Evolutionary conservation across 2,113 vertebrate genomes (phyloP), one percentile per base, ranked within the genome.

Genomic region (Neoarius graeffei): DNA sequence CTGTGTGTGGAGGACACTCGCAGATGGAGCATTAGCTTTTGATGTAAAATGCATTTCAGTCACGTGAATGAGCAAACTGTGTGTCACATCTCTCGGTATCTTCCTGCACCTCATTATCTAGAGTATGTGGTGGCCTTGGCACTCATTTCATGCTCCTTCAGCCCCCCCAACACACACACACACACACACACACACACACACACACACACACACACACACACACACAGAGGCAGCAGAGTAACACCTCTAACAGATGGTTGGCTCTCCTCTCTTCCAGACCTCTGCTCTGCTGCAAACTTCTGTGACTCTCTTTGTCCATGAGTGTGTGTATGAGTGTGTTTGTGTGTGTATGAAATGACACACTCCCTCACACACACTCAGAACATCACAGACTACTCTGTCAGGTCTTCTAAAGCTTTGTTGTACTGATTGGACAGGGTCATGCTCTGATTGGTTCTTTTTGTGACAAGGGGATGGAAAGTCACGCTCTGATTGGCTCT

Each of bases 231-330:
- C 90, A 90, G 62, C 87, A 86, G 86, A 85, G 86, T 85, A 89
- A 89, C 88, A 89, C 88, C 90, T 91, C 88, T 85, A 88, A 86
- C 84, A 91, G 88, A 89, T 91, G 88, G 90, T 86, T 89, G 88
- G 87, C 81, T 79, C 85, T 90, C 50, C 82, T 83, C 83, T 90
- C 87, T 85, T 90, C 76, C 88, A 88, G 88, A 90, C 88, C 88
- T 89, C 74, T 89, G 84, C 88, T 87, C 83, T 85, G 79, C 86
- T 87, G 85, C 74, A 85, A 87, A 86, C 71, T 87, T 85, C 62
- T 79, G 35, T 86, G 71, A 69, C 67, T 83, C 79, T 86, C 66
- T 88, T 81, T 74, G 83, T 86, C 79, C 57, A 9, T 84, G 48
- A 84, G 67, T 85, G 81, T 85, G 52, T 83, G 67, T 66, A 73